Evolutionary conservation across 1,140 invertebrate species (phyloP), one percentile per base, ranked within the genome.

Genomic region (Lucilia sericata): DNA sequence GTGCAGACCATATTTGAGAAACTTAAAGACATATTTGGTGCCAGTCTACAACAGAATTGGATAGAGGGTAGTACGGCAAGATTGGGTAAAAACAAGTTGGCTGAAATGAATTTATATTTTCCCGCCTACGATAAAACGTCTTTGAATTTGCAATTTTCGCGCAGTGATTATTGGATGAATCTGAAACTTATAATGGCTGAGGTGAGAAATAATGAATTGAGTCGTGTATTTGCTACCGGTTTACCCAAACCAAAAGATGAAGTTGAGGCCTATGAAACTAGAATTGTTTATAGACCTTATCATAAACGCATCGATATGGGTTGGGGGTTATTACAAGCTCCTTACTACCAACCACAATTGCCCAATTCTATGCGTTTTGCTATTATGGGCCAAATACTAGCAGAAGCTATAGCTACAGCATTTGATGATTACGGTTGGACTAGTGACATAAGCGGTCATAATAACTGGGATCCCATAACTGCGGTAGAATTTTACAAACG

Each of bases 351-450:
- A 86, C 94, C 94, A 13, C 93, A 94, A 70, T 97, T 96, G 91
- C 97, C 97, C 0, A 95, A 94, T 85, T 96, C 96, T 42, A 93
- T 99, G 2, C 98, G 99, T 91, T 99, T 96, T 91, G 98, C 98
- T 9, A 97, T 96, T 0, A 97, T 99, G 93, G 98, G 98, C 0
- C 96, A 98, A 0, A 95, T 97, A 0, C 96, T 98, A 94, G 97
- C 97, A 0, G 96, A 98, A 89, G 96, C 98, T 91, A 90, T 99
- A 70, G 98, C 96, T 0, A 96, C 97, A 89, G 97, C 96, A 3
- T 99, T 99, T 91, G 98, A 99, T 91, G 98, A 99, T 91, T 95
- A 98, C 93, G 97, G 97, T 92, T 99, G 99, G 7, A 99, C 99
- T 90, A 91, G 99, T 82, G 94, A 98, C 86, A 25, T 87, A 36